Evolutionary conservation across 2,888 invertebrate genomes (phyloP), one percentile per base, ranked within the genome.

Genomic region (Tanypteryx hageni): DNA sequence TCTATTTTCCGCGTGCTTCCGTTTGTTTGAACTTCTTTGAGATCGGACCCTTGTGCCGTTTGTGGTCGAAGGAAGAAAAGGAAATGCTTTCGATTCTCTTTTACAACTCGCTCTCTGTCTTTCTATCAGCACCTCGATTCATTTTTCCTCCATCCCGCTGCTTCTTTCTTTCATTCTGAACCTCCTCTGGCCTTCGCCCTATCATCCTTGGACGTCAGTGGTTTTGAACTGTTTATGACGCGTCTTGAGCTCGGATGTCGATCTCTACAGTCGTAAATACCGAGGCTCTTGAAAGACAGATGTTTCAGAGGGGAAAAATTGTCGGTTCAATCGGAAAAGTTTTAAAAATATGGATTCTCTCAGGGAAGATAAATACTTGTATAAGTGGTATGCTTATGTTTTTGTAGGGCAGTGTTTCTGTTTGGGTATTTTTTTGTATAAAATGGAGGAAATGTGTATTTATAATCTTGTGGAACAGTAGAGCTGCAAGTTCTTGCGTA

Each of bases 151-250:
- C 44, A 44, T 8, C 18, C 56, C 61, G 31, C 18, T 59, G 18
- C 18, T 57, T 83, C 83, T 11, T 57, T n/a, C 61, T 61, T 61
- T 61, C 61, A 86, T 61, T 64, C 86, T 22, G 13, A 44, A 83
- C 83, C 14, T 56, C 83, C 57, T 56, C 83, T 13, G 83, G 56
- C 14, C 57, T 57, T 83, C 44, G 44, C 44, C 44, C 44, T 44
- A 44, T 44, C 44, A 22, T 22, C n/a, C 68, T 68, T n/a, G 68
- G 68, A 68, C 68, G 68, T 86, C 86, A 86, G 86, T 59, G 86
- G 61, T 86, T 68, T 89, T 68, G 44, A 89, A 89, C 64, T 89
- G 89, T 89, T 89, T 89, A 89, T 89, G 68, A 86, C 86, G 86
- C 86, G 61, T 61, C 86, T n/a, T 31, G 59, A 86, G 86, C 86